Base-by-base conservation (phyloP, 2,113 vertebrate species). In the Cardinalis cardinalis region DNA sequence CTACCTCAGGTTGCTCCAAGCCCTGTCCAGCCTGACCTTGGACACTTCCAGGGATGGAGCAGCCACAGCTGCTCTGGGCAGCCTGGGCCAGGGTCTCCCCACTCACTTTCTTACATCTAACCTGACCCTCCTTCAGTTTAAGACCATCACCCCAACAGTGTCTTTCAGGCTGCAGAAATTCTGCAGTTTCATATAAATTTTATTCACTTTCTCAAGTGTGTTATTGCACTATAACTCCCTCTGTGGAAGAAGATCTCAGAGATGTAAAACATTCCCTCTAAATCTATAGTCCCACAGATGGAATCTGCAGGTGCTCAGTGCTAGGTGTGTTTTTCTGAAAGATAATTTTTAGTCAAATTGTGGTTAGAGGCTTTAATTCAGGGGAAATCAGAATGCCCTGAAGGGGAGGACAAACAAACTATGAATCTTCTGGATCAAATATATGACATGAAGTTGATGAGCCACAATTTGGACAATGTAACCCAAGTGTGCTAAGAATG, bases 11-110 rank as follows among this genome's bases (percentile, higher is more conserved):
- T 0, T 49, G 36, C 43, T 51, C 40, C 53, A 73, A 17, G 38
- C 32, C 32, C 23, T 0, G 0, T 44, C 32, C 52, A 53, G 1
- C 32, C 24, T 73, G 28, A 0, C 29, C 32, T 59, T 52, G 40
- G 53, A 31, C 25, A 48, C n/a, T 31, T 3, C 46, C 53, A 81
- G 29, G 40, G 3, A 31, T 74, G 29, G 11, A 11, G 9, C 46
- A 74, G 20, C n/a, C 61, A 23, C 24, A 81, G n/a, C 20, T 74
- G 0, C n/a, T 40, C 46, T 46, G 44, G 8, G n/a, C 8, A 52
- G 0, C 7, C 68, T 59, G 52, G 29, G 68, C 41, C 31, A 70
- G 65, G 25, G 34, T 6, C 32, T 73, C 10, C 0, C 12, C 53
- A 40, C 20, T 6, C 25, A 2, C 12, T 74, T 81, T 34, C 53